Conservation (phyloP, 2,113 vertebrate species). For the Carlito syrichta region DNA sequence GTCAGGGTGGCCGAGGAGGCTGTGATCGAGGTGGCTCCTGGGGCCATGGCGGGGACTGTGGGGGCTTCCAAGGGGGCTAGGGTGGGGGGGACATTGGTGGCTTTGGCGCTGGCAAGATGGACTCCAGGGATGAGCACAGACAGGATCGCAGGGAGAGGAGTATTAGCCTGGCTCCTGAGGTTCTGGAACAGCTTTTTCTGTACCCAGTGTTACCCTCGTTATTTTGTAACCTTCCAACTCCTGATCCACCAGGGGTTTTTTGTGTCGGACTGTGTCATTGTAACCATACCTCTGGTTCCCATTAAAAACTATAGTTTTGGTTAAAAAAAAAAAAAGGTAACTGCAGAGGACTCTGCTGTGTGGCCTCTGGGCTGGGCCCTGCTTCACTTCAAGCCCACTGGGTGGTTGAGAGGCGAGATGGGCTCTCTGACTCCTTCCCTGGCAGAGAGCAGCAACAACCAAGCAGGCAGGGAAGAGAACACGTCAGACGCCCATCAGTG, state of each 20-base stretch:
- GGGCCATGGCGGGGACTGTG: constrained; percentile 85
- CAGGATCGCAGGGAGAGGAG: constrained; percentile 89
- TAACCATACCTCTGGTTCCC: constrained; percentile 66
- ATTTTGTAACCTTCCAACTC: constrained; percentile 60
- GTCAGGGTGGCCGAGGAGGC: constrained; percentile 82
- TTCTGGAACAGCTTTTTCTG: constrained; percentile 64
- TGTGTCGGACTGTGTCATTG: constrained; percentile 66
- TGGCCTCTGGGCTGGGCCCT: neutral
- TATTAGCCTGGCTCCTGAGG: constrained; percentile 78
- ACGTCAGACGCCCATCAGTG: neutral
- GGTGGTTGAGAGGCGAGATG: no score
- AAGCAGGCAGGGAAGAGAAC: neutral
- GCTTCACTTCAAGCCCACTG: neutral
- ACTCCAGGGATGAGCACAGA: constrained; percentile 88
- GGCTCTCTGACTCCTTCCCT: no score
- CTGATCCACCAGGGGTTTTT: constrained; percentile 44
- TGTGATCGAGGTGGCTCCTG: constrained; percentile 87
- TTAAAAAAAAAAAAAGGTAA: constrained; percentile 7
- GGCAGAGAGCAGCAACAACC: neutral
- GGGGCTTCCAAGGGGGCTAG: constrained; percentile 87
- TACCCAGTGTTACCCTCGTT: constrained; percentile 45
- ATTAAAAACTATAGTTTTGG: constrained; percentile 73
- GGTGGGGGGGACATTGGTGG: constrained; percentile 87
- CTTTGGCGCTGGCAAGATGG: constrained; percentile 89
- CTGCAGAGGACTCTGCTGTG: no score